Evolutionary conservation across 2,113 vertebrate species (phyloP), one percentile per base, ranked within the genome.

Genomic region (Patagioenas fasciata): DNA sequence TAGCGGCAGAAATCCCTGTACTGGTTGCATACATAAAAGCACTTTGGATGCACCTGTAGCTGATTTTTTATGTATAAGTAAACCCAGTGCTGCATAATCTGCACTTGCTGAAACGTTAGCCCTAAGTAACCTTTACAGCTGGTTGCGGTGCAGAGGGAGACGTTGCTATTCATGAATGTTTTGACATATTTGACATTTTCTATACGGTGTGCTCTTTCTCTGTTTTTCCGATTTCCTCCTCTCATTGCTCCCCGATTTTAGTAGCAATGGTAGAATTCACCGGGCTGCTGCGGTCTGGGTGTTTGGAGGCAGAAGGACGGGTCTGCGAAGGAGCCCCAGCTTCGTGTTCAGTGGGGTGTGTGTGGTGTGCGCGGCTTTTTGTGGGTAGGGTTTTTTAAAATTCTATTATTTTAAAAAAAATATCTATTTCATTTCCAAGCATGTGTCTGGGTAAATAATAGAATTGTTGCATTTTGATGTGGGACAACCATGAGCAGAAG

Each of bases 101-200:
- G 92, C 88, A 77, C 96, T 97, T 94, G 97, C 96, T 90, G 94
- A 88, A 94, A 88, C 93, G 95, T 98, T 97, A 97, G 98, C 97
- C 97, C 96, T 95, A 97, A 95, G 96, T 98, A 98, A 98, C 97
- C 97, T 97, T 98, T 97, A 94, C 96, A 97, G 97, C 96, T 97
- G 96, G 94, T 90, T 36, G 2, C 38, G 96, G 97, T 96, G 95
- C 97, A 66, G 91, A 96, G 97, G 97, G 98, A 98, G 96, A 98
- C 97, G 97, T 97, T 97, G 97, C 93, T 97, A 97, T 98, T 98
- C 98, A 95, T 96, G 96, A 98, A 94, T 97, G 96, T 98, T 98
- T 98, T 98, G 97, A 98, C 98, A 97, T 98, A 97, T 97, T 98
- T 98, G 98, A 98, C 98, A 97, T 98, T 98, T 98, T 95, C 97